Conservation (phyloP, 2,113 vertebrate genomes). For the Limanda limanda region DNA sequence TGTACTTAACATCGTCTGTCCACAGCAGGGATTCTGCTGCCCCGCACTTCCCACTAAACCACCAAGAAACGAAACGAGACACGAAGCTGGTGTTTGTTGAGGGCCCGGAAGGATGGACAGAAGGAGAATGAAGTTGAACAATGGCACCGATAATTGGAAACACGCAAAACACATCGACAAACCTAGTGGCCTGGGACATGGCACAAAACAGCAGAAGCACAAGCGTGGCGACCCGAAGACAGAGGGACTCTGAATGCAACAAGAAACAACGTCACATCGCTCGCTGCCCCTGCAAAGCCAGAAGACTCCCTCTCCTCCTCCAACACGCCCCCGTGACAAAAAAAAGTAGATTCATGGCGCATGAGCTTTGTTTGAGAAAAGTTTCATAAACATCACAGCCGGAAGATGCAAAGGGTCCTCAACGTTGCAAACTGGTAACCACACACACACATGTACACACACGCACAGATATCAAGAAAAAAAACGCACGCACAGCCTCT, state of each 20-base stretch:
- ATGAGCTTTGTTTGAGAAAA: constrained; percentile 70
- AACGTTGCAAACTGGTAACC: constrained; percentile 33
- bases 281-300: constrained; percentile 54
- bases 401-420: constrained; percentile 23
- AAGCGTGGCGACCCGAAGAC: constrained; percentile 11
- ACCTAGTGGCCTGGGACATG: constrained; percentile 24
- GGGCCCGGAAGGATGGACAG: background rate
- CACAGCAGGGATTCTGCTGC: constrained; percentile 43
- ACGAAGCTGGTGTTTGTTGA: constrained; percentile 41
- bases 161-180: background rate
- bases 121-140: constrained; percentile 46
- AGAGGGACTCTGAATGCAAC: constrained; percentile 27
- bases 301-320: constrained; percentile 46
- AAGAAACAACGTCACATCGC: constrained; percentile 60
- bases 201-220: constrained; percentile 38
- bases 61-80: constrained; percentile 56
- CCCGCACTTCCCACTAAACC: constrained; percentile 36
- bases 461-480: constrained; percentile 26
- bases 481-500: constrained; percentile 69
- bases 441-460: constrained; percentile 16
- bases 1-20: constrained; percentile 47
- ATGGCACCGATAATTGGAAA: constrained; percentile 36
- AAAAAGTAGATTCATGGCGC: constrained; percentile 61
- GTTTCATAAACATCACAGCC: constrained; percentile 50
- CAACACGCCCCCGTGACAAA: constrained; percentile 35